Evolutionary conservation across 2,888 invertebrate genomes (phyloP).

Genomic region (Acholoe squamosa): DNA sequence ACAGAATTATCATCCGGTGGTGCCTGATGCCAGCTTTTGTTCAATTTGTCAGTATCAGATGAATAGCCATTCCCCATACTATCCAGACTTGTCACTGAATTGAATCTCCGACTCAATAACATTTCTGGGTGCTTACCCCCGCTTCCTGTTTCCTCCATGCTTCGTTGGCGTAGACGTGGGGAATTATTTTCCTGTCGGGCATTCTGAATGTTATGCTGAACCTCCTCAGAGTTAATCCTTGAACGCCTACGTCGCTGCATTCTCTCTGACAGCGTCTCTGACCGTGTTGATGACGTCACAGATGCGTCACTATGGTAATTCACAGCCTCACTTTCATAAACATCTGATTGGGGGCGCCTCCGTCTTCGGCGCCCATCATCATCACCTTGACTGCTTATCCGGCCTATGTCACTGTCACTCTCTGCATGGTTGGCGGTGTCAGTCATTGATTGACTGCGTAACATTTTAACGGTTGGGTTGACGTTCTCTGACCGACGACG

Average conservation of each 20-base stretch:
- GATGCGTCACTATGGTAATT: conserved; percentile 51
- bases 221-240: conserved; percentile 50
- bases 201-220: conserved; percentile 46
- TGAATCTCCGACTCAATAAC: not conserved
- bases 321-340: conserved; percentile 3
- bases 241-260: conserved; percentile 41
- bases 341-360: conserved; percentile 11
- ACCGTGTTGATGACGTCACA: conserved; percentile 33
- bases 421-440: not conserved
- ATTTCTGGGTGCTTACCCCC: not conserved
- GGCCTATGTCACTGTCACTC: conserved; percentile 16
- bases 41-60: not conserved
- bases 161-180: not conserved
- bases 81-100: not conserved
- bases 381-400: not conserved
- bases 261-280: conserved; percentile 24
- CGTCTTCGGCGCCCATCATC: not conserved
- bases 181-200: not conserved
- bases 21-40: not conserved
- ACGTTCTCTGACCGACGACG: conserved; percentile 60
- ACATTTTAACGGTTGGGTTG: conserved; percentile 44
- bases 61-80: not conserved
- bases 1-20: not conserved
- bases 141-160: not conserved
- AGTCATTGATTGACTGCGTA: conserved; percentile 30